phyloP scores from a whole-genome alignment of 2,113 vertebrate species.

The Manacus vitellinus region DNA sequence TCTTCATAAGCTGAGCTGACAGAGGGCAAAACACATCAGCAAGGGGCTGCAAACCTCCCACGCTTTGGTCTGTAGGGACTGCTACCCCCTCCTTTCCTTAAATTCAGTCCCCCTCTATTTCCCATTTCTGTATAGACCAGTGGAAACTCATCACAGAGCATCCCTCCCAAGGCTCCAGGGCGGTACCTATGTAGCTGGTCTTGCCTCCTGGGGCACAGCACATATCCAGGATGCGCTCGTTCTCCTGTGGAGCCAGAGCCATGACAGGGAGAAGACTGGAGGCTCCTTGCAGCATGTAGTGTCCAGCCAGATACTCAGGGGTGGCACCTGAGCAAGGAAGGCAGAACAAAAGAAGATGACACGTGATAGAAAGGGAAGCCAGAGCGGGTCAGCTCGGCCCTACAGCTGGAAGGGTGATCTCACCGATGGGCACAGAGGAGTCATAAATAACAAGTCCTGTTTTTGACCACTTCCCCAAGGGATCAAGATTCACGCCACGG shows the following conservation, averaged over 20 bases:
- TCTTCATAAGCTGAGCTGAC: slow-evolving; percentile 96
- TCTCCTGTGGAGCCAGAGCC: slow-evolving; percentile 94
- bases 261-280: slow-evolving; percentile 96
- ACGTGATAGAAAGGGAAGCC: background rate
- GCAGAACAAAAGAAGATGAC: background rate
- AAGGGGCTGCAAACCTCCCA: background rate
- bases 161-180: background rate
- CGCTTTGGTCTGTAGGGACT: background rate
- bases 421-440: slow-evolving; percentile 93
- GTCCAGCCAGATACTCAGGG: slow-evolving; percentile 94
- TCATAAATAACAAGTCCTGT: slow-evolving; percentile 93
- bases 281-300: slow-evolving; percentile 97
- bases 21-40: background rate
- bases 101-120: background rate
- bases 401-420: background rate
- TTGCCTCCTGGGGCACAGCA: slow-evolving; percentile 96
- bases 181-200: slow-evolving; percentile 93
- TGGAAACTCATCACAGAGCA: background rate
- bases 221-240: slow-evolving; percentile 93
- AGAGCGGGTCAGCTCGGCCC: background rate
- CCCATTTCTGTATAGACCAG: background rate
- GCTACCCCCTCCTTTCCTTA: rapidly evolving
- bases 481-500: slow-evolving; percentile 94
- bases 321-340: slow-evolving; percentile 84
- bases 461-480: slow-evolving; percentile 96